These are phyloP conservation scores for Leiothrix lutea DNA, from an alignment of 2,113 vertebrate species.

Conservation along the genomic window DNA sequence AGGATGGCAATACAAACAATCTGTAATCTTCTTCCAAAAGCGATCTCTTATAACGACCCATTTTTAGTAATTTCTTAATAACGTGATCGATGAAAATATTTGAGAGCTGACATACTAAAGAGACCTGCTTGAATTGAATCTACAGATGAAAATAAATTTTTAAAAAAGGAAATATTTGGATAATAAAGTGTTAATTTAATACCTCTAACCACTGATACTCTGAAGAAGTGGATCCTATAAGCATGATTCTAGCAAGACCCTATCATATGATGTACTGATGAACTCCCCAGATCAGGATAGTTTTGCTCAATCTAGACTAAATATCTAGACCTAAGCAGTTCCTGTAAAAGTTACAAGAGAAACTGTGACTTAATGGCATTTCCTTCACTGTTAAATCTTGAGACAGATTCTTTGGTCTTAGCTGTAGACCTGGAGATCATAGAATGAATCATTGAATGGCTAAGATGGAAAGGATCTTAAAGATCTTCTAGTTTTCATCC, in stretches of 20 bases:
- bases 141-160: too few relatives aligned
- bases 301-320: not conserved
- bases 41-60: conserved; percentile 44
- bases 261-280: not conserved
- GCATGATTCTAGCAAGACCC: too few relatives aligned
- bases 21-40: conserved; percentile 34
- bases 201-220: not conserved
- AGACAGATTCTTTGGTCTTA: not conserved
- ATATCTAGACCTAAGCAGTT: not conserved
- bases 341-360: not conserved
- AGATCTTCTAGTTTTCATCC: not conserved
- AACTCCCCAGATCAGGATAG: not conserved
- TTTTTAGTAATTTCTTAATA: too few relatives aligned
- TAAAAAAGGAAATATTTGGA: too few relatives aligned
- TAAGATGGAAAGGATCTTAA: not conserved
- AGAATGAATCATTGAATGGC: not conserved
- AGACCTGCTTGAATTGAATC: too few relatives aligned
- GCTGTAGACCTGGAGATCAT: not conserved
- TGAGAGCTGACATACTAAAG: too few relatives aligned
- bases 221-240: not conserved
- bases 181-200: not conserved
- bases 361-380: not conserved
- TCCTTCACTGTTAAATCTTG: not conserved
- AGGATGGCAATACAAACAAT: conserved; percentile 41
- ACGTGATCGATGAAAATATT: too few relatives aligned